Evolutionary conservation across 2,888 invertebrate genomes (phyloP).

Genomic region (Noctuana brunneofusca): DNA sequence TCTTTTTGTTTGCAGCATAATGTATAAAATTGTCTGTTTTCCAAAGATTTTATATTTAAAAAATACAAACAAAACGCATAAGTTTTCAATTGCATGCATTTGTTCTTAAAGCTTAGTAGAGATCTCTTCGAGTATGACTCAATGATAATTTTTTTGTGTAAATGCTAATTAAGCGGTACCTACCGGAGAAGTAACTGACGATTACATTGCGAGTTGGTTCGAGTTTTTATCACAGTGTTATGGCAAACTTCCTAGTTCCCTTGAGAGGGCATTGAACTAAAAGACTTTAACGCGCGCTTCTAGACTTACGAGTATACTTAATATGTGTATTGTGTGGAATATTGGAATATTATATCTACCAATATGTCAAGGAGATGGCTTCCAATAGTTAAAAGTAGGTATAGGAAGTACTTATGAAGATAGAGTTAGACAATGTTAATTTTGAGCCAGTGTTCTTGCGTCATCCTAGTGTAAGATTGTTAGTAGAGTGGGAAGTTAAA

Average conservation of each 20-base stretch:
- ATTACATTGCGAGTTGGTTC: constrained; percentile 46
- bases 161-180: constrained; percentile 31
- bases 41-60: no score
- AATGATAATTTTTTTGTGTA: constrained; percentile 28
- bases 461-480: no score
- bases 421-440: no score
- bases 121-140: constrained; percentile 11
- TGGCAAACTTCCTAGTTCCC: constrained; percentile 66
- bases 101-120: not conserved
- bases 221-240: constrained; percentile 52
- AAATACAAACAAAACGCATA: not conserved
- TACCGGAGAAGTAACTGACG: constrained; percentile 38
- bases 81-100: not conserved
- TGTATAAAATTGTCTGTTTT: no score
- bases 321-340: not conserved
- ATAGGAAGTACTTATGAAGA: not conserved
- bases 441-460: no score
- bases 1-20: no score
- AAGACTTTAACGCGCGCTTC: constrained; percentile 56
- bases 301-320: constrained; percentile 12
- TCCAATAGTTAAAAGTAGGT: constrained; percentile 1
- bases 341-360: not conserved
- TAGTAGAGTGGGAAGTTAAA: no score
- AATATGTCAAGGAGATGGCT: constrained; percentile 20
- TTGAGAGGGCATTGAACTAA: constrained; percentile 58